Conservation (phyloP, 2,113 vertebrate species). For the Apodemus speciosus region DNA sequence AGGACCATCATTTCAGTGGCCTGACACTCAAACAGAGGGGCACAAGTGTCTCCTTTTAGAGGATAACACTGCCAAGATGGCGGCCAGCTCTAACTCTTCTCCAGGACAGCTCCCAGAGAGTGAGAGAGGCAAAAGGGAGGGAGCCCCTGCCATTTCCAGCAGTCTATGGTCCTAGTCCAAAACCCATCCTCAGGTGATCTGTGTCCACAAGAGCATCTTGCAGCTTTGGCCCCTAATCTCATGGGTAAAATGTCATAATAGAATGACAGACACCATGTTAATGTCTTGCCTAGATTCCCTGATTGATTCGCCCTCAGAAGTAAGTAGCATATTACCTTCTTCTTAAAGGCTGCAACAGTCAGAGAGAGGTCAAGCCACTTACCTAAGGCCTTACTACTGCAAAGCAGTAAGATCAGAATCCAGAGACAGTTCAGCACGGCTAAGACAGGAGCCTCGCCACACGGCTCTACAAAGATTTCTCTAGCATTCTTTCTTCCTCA, state of each 20-base stretch:
- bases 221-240: neutral
- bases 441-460: neutral
- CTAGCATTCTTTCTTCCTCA: neutral
- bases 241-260: neutral
- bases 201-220: neutral
- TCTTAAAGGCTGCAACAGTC: conserved; percentile 19
- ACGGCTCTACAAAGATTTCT: accelerated
- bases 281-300: neutral
- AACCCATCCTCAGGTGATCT: neutral
- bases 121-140: neutral
- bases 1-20: no score
- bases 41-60: neutral
- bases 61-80: neutral
- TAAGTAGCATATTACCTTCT: conserved; percentile 37
- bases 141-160: neutral
- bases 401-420: neutral
- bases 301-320: conserved; percentile 17
- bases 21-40: neutral
- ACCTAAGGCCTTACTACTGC: neutral
- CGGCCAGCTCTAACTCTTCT: neutral
- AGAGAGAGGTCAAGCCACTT: conserved; percentile 27
- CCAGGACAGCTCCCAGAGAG: neutral
- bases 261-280: neutral
- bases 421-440: neutral
- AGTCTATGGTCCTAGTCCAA: neutral